These are phyloP conservation scores for Rhyacichthys aspro DNA, from an alignment of 2,797 vertebrate genomes.

Conservation along the genomic window DNA sequence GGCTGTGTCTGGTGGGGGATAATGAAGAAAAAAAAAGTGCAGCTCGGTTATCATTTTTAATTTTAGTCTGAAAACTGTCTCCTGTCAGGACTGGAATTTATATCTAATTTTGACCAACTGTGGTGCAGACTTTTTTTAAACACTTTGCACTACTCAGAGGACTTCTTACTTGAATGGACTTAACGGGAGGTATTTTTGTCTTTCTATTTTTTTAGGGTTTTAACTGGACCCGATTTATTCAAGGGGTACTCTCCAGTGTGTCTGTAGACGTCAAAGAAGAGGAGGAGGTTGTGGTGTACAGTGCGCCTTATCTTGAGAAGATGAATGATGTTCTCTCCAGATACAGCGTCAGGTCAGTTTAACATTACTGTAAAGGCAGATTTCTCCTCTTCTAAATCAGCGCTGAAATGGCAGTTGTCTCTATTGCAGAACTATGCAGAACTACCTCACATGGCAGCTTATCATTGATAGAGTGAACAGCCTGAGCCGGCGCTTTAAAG, in stretches of 20 bases:
- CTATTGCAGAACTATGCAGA: slow-evolving; percentile 89
- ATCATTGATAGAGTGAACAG: slow-evolving; percentile 89
- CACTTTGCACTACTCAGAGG: too few relatives aligned
- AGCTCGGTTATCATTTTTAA: too few relatives aligned
- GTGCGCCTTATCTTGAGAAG: slow-evolving; percentile 88
- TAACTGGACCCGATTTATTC: slow-evolving; percentile 93
- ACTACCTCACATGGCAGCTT: slow-evolving; percentile 94
- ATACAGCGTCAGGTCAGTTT: slow-evolving; percentile 86
- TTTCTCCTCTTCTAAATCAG: background rate
- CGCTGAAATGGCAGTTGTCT: background rate
- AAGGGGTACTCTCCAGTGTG: slow-evolving; percentile 87
- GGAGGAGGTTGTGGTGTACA: slow-evolving; percentile 93
- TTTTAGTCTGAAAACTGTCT: too few relatives aligned
- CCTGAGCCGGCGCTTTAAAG: slow-evolving; percentile 92
- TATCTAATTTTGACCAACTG: too few relatives aligned
- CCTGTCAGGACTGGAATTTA: too few relatives aligned
- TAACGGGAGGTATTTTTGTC: too few relatives aligned
- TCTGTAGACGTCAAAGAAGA: slow-evolving; percentile 78
- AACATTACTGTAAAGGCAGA: background rate
- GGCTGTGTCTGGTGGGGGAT: too few relatives aligned
- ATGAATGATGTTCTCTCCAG: slow-evolving; percentile 84
- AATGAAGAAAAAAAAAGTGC: too few relatives aligned
- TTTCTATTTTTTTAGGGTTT: slow-evolving; percentile 82
- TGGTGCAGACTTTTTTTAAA: too few relatives aligned
- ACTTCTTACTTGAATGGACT: too few relatives aligned